Conservation (phyloP, 2,888 invertebrate genomes). For the Acanthosepion pharaonis region DNA sequence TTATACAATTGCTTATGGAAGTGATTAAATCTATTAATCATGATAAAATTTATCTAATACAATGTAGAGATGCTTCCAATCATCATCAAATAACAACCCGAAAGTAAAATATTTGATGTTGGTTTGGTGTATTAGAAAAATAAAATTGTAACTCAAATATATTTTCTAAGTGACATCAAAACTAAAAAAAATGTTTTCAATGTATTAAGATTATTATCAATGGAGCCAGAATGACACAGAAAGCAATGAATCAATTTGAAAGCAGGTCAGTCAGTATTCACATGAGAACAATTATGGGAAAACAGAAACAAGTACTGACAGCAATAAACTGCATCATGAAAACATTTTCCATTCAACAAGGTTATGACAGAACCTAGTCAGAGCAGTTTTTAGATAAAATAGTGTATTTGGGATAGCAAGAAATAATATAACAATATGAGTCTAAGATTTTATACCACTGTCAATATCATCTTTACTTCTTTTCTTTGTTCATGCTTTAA, state of each 20-base stretch:
- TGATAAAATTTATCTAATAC: no score
- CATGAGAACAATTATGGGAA: neutral
- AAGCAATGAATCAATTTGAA: neutral
- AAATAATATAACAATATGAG: neutral
- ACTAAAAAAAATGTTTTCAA: neutral
- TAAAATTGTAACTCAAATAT: neutral
- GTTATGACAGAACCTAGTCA: neutral
- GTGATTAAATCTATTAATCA: no score
- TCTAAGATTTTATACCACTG: neutral
- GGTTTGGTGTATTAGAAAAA: no score
- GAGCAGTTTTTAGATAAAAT: neutral
- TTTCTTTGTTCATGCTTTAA: neutral
- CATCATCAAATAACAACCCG: no score
- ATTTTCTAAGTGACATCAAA: neutral
- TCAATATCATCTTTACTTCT: neutral
- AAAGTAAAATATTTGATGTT: no score
- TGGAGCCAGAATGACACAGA: neutral
- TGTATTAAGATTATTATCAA: neutral
- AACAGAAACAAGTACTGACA: neutral
- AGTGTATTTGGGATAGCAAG: neutral
- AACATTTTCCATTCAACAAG: neutral
- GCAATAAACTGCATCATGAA: neutral
- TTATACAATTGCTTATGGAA: no score
- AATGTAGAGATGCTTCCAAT: no score
- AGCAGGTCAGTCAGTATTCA: neutral